Evolutionary conservation across 2,113 vertebrate genomes (phyloP).

Genomic region (Steatornis caripensis): DNA sequence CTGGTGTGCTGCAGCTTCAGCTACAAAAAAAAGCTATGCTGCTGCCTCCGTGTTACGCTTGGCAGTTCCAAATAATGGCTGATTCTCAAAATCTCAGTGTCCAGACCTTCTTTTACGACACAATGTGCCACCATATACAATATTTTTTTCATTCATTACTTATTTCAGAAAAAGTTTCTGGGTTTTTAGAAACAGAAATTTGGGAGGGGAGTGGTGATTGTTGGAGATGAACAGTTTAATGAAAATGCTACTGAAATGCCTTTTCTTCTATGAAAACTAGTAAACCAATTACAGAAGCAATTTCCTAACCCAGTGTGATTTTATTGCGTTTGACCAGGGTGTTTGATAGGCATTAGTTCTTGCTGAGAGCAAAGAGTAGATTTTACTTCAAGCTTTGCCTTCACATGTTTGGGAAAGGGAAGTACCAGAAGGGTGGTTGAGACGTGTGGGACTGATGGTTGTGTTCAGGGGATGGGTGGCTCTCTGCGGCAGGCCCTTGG

Average conservation of each 20-base stretch:
- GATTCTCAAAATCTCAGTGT: neutral
- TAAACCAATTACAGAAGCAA: conserved; percentile 73
- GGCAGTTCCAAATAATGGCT: neutral
- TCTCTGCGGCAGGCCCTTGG: neutral
- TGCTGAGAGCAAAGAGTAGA: conserved; percentile 66
- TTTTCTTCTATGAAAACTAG: conserved; percentile 64
- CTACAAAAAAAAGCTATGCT: fast-evolving
- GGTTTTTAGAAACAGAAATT: conserved; percentile 42
- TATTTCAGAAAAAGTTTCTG: neutral
- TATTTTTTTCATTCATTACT: neutral
- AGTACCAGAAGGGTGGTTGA: neutral
- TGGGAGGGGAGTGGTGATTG: neutral
- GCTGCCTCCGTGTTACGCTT: neutral
- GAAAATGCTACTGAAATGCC: conserved; percentile 67
- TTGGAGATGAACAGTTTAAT: conserved; percentile 65
- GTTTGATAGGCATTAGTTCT: conserved; percentile 69
- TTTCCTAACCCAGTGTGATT: conserved; percentile 69
- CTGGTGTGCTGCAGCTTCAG: neutral
- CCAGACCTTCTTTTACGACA: neutral
- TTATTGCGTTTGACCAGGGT: conserved; percentile 69
- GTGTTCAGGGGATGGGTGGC: neutral
- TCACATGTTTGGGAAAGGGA: neutral
- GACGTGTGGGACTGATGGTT: neutral
- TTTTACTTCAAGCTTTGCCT: conserved; percentile 58
- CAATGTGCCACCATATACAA: neutral